Conservation (phyloP, 2,888 invertebrate genomes). For the Choristoneura rosaceana region DNA sequence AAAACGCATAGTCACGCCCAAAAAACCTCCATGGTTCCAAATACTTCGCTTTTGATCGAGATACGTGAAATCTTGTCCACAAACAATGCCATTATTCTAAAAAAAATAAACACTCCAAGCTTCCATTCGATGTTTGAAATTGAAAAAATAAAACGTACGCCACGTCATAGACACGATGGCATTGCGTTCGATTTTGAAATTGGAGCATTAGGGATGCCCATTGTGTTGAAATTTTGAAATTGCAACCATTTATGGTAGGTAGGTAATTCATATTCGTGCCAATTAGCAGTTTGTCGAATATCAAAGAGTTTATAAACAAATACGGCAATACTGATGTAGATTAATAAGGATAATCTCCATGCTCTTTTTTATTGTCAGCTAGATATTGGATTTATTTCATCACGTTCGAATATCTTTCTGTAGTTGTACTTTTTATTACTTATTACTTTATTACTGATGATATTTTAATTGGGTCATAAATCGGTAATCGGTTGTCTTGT, state of each 20-base stretch:
- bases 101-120: constrained; percentile 65
- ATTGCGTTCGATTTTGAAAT: constrained; percentile 70
- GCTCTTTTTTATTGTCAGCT: too few relatives aligned
- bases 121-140: constrained; percentile 63
- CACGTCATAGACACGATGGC: constrained; percentile 60
- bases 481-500: too few relatives aligned
- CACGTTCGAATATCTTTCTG: too few relatives aligned
- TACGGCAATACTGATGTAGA: too few relatives aligned
- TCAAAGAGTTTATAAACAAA: too few relatives aligned
- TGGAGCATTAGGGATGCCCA: constrained; percentile 67
- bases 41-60: constrained; percentile 73
- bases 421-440: too few relatives aligned
- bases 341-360: too few relatives aligned
- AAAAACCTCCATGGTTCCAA: constrained; percentile 63
- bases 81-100: constrained; percentile 83
- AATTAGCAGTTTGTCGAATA: neutral
- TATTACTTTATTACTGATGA: too few relatives aligned
- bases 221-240: neutral
- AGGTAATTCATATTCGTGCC: neutral
- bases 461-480: too few relatives aligned
- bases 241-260: neutral
- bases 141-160: constrained; percentile 64
- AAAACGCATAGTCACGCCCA: constrained; percentile 71
- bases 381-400: too few relatives aligned
- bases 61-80: constrained; percentile 75